Evolutionary conservation across 2,113 vertebrate genomes (phyloP).

Genomic region (Alligator sinensis): DNA sequence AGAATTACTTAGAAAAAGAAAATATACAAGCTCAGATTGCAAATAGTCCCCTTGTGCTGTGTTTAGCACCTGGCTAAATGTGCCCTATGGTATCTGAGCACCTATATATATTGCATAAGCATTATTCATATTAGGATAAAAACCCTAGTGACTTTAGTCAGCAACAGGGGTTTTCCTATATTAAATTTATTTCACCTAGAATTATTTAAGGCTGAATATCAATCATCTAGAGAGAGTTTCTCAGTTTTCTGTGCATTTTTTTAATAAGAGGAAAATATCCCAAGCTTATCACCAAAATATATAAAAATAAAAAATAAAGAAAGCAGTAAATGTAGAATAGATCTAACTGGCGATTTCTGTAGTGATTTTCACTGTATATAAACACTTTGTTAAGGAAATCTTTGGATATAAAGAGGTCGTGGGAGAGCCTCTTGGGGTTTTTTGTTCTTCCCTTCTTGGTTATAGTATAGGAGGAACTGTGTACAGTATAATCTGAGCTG

Average conservation of each 20-base stretch:
- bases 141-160: neutral
- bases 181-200: neutral
- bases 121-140: slow-evolving; percentile 8
- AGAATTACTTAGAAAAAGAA: neutral
- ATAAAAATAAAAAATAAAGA: neutral
- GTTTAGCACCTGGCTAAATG: neutral
- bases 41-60: neutral
- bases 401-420: accelerated
- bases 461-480: neutral
- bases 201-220: neutral
- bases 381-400: neutral
- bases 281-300: accelerated
- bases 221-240: neutral
- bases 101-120: slow-evolving; percentile 10
- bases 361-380: neutral
- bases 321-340: neutral
- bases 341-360: neutral
- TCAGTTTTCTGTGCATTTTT: neutral
- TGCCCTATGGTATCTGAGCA: neutral
- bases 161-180: neutral
- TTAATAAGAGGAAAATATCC: neutral
- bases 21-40: neutral
- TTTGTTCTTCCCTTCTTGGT: neutral
- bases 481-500: neutral
- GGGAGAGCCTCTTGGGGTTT: neutral